phyloP scores from a whole-genome alignment of 2,113 vertebrate species.

The Hemiprocne comata region DNA sequence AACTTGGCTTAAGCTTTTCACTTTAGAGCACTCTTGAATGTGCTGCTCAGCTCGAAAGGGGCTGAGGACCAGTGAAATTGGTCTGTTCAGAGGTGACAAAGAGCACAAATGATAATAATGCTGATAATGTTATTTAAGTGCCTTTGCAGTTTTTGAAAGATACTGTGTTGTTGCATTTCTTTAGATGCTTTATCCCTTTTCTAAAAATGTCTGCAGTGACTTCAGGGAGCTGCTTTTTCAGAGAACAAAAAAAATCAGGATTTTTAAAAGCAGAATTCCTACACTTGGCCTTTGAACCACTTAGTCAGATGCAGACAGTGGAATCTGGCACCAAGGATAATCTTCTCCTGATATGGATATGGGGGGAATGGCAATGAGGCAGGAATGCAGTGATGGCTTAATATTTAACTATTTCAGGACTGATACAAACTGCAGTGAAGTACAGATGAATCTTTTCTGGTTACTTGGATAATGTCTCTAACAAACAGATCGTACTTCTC shows the following conservation, averaged over 20 bases:
- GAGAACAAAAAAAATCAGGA: neutral
- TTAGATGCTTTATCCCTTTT: neutral
- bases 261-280: conserved; percentile 41
- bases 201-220: neutral
- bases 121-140: neutral
- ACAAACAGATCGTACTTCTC: neutral
- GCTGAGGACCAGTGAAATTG: neutral
- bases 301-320: conserved; percentile 63
- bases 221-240: neutral
- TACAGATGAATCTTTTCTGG: neutral
- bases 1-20: neutral
- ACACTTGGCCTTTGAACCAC: conserved; percentile 48
- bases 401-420: conserved; percentile 51
- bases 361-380: conserved; percentile 31
- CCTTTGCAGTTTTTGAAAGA: neutral
- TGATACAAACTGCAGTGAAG: neutral
- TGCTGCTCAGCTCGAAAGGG: neutral
- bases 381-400: conserved; percentile 51
- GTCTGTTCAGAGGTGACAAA: neutral
- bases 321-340: conserved; percentile 64
- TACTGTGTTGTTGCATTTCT: neutral
- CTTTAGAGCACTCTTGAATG: neutral
- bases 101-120: neutral
- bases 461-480: neutral
- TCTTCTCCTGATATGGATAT: conserved; percentile 60